Evolutionary conservation across 2,113 vertebrate species (phyloP).

Genomic region (Neodon shergylaensis): DNA sequence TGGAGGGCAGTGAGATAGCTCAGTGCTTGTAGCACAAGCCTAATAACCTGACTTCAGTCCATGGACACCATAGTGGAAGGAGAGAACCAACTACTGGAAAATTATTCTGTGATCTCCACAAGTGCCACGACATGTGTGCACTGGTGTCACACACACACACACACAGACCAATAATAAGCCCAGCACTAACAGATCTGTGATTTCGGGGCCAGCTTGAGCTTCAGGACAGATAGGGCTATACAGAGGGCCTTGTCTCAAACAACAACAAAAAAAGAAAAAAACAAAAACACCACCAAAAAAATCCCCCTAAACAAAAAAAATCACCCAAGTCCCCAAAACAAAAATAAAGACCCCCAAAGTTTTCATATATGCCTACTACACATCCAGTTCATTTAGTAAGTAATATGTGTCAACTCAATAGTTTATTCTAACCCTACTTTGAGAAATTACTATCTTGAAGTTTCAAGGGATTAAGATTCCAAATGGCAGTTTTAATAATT

Average conservation of each 20-base stretch:
- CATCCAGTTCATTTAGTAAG: not conserved
- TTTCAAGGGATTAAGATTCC: not conserved
- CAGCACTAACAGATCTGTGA: not conserved
- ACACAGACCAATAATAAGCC: not conserved
- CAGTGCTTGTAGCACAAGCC: not conserved
- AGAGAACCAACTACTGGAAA: not conserved
- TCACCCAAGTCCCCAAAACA: not conserved
- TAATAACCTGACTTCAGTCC: not conserved
- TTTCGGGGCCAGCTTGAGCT: not conserved
- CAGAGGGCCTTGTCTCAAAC: not conserved
- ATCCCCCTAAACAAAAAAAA: not conserved
- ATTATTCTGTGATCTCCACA: not conserved
- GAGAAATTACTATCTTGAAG: constrained; percentile 7
- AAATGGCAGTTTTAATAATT: not conserved
- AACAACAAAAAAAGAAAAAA: not conserved
- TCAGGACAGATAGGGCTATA: not conserved
- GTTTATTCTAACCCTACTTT: constrained; percentile 21
- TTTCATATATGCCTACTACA: not conserved
- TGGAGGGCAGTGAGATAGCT: not conserved
- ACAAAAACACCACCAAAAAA: not conserved
- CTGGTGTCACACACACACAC: not conserved
- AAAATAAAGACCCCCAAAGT: not conserved
- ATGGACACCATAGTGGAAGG: not conserved
- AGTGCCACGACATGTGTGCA: not conserved
- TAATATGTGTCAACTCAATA: not conserved